Base-by-base conservation (phyloP, 2,113 vertebrate genomes). In the Lamprotornis superbus region DNA sequence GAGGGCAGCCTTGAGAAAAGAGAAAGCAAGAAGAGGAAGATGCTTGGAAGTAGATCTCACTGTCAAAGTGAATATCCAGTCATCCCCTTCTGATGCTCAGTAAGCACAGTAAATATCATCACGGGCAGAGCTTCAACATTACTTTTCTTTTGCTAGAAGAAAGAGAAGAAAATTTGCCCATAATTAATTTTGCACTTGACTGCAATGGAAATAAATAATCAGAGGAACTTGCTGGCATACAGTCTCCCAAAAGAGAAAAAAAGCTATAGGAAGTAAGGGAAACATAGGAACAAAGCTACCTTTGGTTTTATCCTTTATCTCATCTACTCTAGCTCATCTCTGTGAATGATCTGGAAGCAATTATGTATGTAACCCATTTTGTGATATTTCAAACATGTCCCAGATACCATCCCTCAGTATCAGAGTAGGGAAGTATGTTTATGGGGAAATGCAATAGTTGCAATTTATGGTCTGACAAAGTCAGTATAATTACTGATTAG, bases 391-490 rank as follows among this genome's bases (percentile, higher is more conserved):
- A 83, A 61, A 91, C 3, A 8, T 24, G 50, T 59, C 42, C 63
- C 71, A 81, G 78, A 85, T 90, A 71, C 67, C 67, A 88, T 23
- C 8, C 59, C 18, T 69, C 55, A 52, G 11, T 76, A 53, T 85
- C 47, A 90, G 71, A 61, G 35, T 9, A 55, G 46, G 33, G 31
- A 91, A 85, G 39, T 47, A 59, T 79, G 47, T 87, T 95, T 74
- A 67, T 33, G 69, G 18, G 11, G 67, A 89, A 96, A 91, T 55
- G 63, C 0, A 18, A 85, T 69, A 91, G 55, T 42, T 93, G 74
- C 49, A 74, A 88, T 88, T 91, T 91, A 91, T 80, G 63, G 42
- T 85, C 71, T 85, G 33, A 90, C 24, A 86, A 80, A 93, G 64
- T 87, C 53, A 67, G 28, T 92, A 53, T 61, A 88, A 85, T 55